Evolutionary conservation across 2,888 invertebrate species (phyloP), one percentile per base, ranked within the genome.

Genomic region (Apoderus coryli): DNA sequence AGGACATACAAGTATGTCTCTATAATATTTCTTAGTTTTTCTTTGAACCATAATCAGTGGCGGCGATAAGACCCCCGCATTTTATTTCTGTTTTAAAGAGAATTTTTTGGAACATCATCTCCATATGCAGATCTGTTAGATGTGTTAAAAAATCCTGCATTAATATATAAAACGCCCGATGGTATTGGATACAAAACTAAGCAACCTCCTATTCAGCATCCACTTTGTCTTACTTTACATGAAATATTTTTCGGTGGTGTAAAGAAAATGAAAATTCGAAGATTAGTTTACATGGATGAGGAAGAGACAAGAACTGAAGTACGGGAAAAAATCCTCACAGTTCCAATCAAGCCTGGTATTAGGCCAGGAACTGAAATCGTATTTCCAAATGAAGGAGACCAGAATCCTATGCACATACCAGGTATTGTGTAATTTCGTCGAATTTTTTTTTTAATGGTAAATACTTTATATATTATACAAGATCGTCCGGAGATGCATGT

Each of bases 201-300:
- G 50, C 69, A 70, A 42, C 54, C 64, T 3, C 60, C 68, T 14
- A 59, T 72, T 16, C 63, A 62, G 40, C 68, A 67, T 43, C 56
- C 64, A 4, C 55, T 77, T 13, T 56, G 56, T 22, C 53, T 77
- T 32, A 65, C 70, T n/a, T 52, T 76, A 25, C 64, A 69, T 40
- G 77, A 77, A 48, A 63, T 67, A 4, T 80, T 67, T 52, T 71
- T 65, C 44, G 85, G 85, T 1, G 76, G 77, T 1, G 59, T 79
- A n/a, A 85, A 84, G 54, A 76, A 81, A 51, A 78, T 84, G 75
- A 80, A 80, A 56, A 79, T 84, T 22, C 72, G 76, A 48, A 64
- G 77, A 22, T 60, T 76, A 26, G 76, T 77, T 4, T 72, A 77
- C 45, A 62, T 67, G 0, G 73, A 73, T 33, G 69, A 69, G 25